Base-by-base conservation (phyloP, 2,797 vertebrate genomes). In the Chelmon rostratus region DNA sequence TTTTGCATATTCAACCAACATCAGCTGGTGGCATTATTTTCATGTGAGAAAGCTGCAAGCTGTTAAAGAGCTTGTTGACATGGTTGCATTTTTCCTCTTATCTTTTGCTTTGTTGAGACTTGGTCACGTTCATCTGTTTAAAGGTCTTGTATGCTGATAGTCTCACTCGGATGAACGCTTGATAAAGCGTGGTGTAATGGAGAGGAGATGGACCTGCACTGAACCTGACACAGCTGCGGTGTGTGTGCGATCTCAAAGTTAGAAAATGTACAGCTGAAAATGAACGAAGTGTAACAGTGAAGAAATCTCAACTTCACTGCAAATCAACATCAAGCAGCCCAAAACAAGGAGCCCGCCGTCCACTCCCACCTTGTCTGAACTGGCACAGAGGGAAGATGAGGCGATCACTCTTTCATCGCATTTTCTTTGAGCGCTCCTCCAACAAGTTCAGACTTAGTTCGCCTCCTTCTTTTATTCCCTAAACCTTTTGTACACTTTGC, bases 381-480 rank as follows among this genome's bases (percentile, higher is more conserved):
- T 65, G 57, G 78, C 62, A 71, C 33, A 10, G 21, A 42, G 42
- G 7, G 31, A 68, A 74, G 23, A 58, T 61, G 21, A 77, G 80
- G 35, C 44, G 50, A 78, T 54, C 37, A 25, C 47, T 71, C 69
- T 70, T 72, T 76, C 58, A 52, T 72, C 40, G 28, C 42, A 23
- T 52, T 67, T 76, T 40, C 57, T 58, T 35, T 38, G 6, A 73
- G 57, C 23, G 11, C 68, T 53, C 3, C 72, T 25, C 71, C 21
- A 50, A 64, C 88, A 90, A 46, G 88, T 89, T 82, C 75, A 86
- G 83, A 85, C 89, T 65, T 47, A 67, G 69, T 79, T 72, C 58
- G 76, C 19, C 4, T 63, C 65, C 63, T 69, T 67, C 57, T 74
- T 83, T 82, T 67, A 62, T 67, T 59, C 25, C 13, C 11, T n/a